Conservation (phyloP, 2,113 vertebrate genomes). For the Thalassarche chlororhynchos region DNA sequence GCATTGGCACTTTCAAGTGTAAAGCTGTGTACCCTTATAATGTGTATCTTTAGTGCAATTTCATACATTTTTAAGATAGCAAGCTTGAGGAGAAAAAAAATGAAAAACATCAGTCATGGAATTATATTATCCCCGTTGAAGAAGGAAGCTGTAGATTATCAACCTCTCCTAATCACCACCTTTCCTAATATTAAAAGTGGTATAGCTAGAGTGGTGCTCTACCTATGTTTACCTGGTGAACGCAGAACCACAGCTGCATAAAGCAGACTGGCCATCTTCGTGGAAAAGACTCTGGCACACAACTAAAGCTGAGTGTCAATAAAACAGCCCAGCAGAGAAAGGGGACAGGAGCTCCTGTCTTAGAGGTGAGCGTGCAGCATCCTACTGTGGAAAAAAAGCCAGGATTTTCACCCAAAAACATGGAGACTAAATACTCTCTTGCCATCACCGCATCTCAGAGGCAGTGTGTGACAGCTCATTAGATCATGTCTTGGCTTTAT, state of each 20-base stretch:
- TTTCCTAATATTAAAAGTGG: neutral
- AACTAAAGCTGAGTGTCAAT: neutral
- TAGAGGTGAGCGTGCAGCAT: neutral
- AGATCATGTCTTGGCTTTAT: neutral
- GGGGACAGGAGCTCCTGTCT: neutral
- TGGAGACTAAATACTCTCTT: neutral
- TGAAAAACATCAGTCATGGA: neutral
- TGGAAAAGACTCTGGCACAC: neutral
- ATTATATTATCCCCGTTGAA: neutral
- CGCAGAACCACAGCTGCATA: neutral
- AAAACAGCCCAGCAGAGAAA: neutral
- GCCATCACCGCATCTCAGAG: neutral
- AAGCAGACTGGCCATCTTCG: neutral
- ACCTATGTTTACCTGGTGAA: neutral
- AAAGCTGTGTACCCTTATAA: neutral
- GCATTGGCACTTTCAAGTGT: neutral
- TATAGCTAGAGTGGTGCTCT: neutral
- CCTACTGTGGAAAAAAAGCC: neutral
- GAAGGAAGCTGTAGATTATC: neutral
- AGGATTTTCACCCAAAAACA: neutral
- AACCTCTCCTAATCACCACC: neutral
- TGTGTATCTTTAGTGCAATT: neutral
- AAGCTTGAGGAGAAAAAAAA: neutral
- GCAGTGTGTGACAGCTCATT: neutral
- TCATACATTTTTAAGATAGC: neutral